These are phyloP conservation scores for Pangasianodon gigas DNA, from an alignment of 2,113 vertebrate genomes.

Conservation along the genomic window DNA sequence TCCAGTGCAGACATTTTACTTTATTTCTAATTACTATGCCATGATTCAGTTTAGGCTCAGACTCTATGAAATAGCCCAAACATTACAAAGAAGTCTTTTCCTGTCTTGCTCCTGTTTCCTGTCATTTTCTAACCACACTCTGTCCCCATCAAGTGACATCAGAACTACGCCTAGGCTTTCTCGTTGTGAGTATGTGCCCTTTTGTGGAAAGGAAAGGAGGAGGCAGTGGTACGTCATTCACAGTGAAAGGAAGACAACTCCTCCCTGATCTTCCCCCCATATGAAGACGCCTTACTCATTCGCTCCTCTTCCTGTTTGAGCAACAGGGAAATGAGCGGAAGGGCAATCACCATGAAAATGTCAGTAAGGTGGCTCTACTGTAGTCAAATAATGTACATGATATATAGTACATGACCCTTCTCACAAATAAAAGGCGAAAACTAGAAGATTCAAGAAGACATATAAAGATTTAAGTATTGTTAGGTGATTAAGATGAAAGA, in stretches of 20 bases:
- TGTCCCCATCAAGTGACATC: not conserved
- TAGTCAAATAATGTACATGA: not conserved
- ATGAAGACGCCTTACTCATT: constrained; percentile 23
- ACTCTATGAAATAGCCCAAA: constrained; percentile 1
- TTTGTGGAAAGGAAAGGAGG: constrained; percentile 31
- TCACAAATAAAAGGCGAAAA: not conserved
- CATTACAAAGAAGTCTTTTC: constrained; percentile 11
- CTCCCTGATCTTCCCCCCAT: not conserved
- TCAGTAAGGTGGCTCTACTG: not conserved
- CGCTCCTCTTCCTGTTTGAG: constrained; percentile 45
- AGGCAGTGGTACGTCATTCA: not conserved
- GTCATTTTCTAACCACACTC: not conserved
- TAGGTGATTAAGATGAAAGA: no score
- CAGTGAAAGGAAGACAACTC: constrained; percentile 32
- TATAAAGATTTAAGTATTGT: no score
- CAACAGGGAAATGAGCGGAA: constrained; percentile 22
- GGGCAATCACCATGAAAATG: not conserved
- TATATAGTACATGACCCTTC: no score
- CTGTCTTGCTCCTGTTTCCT: constrained; percentile 33
- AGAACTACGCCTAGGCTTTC: not conserved
- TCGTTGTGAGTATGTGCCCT: not conserved
- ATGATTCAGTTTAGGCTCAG: not conserved
- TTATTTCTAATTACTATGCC: not conserved
- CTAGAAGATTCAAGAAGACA: no score
- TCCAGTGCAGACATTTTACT: not conserved